These are phyloP conservation scores for Regulus satrapa DNA, from an alignment of 2,113 vertebrate genomes.

Conservation along the genomic window DNA sequence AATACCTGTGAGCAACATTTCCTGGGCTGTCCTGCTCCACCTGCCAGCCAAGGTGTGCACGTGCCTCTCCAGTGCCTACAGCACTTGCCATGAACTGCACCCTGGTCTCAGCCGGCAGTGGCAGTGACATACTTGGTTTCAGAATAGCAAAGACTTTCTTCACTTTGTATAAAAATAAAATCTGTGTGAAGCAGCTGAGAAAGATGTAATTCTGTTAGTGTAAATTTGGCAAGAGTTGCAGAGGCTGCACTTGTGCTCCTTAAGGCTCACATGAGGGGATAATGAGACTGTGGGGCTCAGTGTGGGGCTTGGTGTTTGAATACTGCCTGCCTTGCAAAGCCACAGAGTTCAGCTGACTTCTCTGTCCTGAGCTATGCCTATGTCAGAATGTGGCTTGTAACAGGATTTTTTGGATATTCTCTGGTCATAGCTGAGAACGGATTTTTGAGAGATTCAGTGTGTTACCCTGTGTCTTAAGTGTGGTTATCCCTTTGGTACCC, in stretches of 20 bases:
- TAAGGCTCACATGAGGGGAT: accelerated
- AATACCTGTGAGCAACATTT: background rate
- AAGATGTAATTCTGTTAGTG: background rate
- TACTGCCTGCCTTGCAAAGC: background rate
- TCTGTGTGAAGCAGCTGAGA: background rate
- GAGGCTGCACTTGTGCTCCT: background rate
- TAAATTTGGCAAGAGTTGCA: background rate
- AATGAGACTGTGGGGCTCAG: background rate
- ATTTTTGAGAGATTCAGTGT: background rate
- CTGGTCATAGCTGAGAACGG: background rate
- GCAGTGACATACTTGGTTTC: background rate
- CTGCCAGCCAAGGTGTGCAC: background rate
- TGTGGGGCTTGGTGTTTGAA: background rate
- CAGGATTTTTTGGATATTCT: background rate
- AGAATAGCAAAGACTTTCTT: background rate
- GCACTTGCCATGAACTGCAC: accelerated
- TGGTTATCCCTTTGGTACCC: background rate
- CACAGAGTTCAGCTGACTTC: background rate
- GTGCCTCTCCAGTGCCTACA: background rate
- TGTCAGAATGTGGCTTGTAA: background rate
- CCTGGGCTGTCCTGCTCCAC: background rate
- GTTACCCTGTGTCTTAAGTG: background rate
- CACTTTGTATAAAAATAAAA: background rate
- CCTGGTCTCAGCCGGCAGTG: background rate
- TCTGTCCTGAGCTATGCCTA: background rate